Base-by-base conservation (phyloP, 37 sponge, comb jelly and placozoan species). In the Halichondria panicea region DNA sequence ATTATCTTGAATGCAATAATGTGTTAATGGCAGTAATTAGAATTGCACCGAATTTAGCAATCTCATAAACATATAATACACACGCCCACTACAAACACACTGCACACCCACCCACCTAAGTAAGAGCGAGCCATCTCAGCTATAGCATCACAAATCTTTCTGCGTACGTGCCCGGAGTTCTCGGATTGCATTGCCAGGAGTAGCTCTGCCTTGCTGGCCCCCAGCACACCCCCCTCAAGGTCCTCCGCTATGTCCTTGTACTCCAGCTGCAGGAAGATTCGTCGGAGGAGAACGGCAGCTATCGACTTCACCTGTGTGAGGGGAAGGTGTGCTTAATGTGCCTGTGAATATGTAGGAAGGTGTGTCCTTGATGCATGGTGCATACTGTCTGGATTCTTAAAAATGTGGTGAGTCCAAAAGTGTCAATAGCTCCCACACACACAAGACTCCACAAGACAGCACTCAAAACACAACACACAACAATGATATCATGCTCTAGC, bases 71-170 rank as follows among this genome's bases (percentile, higher is more conserved):
- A 48, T 27, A 25, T 35, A 64, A 64, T 35, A n/a, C 65, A 64
- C 65, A 64, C 65, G 7, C 39, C 11, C 39, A 9, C 27, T 15
- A 11, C 52, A 48, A 48, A 18, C 15, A 18, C 52, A 48, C 52
- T 15, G 15, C 11, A 11, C 52, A 48, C 11, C 11, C 52, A 18
- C 13, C 52, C 58, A 93, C 93, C 93, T 27, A 91, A 83, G 13
- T 63, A 89, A 9, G 81, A 80, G 35, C 99, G 84, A 54, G 99
- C 99, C 74, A 94, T 67, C 56, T 98, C 99, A 42, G 99, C 93
- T 0, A 95, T 77, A 15, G 99, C 88, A 61, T 98, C 99, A 61
- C 95, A 87, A 13, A 98, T 79, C 75, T 98, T 98, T 62, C 81
- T 70, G 31, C 96, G 59, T 43, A 90, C 70, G 4, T 63, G 37